Evolutionary conservation across 2,113 vertebrate species (phyloP).

Genomic region (Actenoides hombroni): DNA sequence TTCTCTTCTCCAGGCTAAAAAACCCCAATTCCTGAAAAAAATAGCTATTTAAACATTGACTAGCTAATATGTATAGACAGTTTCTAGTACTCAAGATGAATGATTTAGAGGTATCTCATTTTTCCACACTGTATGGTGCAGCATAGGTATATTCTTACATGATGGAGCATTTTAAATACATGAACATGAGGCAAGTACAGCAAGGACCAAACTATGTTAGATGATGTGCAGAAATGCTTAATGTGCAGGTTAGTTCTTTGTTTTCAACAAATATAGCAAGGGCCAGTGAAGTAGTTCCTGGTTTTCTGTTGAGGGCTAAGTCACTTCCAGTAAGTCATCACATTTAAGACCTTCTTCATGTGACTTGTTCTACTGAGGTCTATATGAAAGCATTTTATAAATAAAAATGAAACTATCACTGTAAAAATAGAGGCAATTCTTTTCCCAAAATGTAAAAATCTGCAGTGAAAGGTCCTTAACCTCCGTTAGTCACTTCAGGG

Average conservation of each 20-base stretch:
- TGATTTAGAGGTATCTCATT: neutral
- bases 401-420: neutral
- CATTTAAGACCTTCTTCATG: neutral
- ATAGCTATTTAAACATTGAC: neutral
- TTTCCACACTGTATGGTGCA: neutral
- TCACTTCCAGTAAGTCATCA: neutral
- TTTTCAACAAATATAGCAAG: neutral
- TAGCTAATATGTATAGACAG: neutral
- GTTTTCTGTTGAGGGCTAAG: neutral
- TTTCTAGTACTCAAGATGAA: neutral
- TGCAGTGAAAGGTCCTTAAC: neutral
- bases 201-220: neutral
- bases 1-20: neutral
- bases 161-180: neutral
- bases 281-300: neutral
- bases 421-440: neutral
- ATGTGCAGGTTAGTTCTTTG: neutral
- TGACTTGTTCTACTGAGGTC: neutral
- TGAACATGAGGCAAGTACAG: neutral
- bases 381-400: neutral
- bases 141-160: neutral
- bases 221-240: neutral
- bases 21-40: neutral
- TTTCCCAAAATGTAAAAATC: neutral
- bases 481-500: neutral